Percentiles rank a stretch among this genome's conserved stretches.
These are phyloP conservation scores for Nemotelus pantherinus DNA, from an alignment of 2,888 invertebrate species.

Conservation along the genomic window DNA sequence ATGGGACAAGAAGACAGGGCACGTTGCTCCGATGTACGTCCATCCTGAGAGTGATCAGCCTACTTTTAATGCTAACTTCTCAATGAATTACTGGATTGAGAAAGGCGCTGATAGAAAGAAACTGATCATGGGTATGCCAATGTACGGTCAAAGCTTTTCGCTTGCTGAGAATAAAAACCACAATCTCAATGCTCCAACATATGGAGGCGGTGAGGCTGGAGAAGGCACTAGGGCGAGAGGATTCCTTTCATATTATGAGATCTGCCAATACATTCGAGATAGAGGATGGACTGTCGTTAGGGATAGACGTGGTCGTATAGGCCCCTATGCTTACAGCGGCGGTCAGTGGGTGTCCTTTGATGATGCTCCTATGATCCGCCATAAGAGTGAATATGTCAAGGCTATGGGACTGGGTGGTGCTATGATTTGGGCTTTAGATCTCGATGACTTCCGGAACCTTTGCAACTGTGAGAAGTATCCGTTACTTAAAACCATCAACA, in stretches of 20 bases:
- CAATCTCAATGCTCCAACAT: slow-evolving; percentile 80
- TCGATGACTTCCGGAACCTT: slow-evolving; percentile 85
- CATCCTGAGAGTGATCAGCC: slow-evolving; percentile 78
- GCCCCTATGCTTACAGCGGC: slow-evolving; percentile 83
- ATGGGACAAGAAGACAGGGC: slow-evolving; percentile 91
- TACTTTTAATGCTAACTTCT: slow-evolving; percentile 86
- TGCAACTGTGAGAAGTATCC: slow-evolving; percentile 87
- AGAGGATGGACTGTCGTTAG: slow-evolving; percentile 82
- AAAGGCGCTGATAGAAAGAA: slow-evolving; percentile 82
- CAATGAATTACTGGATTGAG: slow-evolving; percentile 86
- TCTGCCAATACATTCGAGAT: slow-evolving; percentile 80
- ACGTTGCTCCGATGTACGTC: slow-evolving; percentile 86
- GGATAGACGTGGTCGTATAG: slow-evolving; percentile 83
- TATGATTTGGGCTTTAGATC: slow-evolving; percentile 90
- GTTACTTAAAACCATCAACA: slow-evolving; percentile 80
- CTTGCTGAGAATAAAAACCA: slow-evolving; percentile 73
- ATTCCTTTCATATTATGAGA: slow-evolving; percentile 89
- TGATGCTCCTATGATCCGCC: slow-evolving; percentile 82
- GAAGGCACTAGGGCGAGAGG: slow-evolving; percentile 88
- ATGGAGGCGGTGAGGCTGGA: slow-evolving; percentile 89
- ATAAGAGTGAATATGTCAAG: slow-evolving; percentile 84
- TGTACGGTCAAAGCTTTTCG: slow-evolving; percentile 90
- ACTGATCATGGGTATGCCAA: slow-evolving; percentile 85
- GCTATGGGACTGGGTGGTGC: slow-evolving; percentile 83
- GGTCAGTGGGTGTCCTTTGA: slow-evolving; percentile 97